Conservation (phyloP, 2,888 invertebrate genomes). For the Philopedon plagiatum region DNA sequence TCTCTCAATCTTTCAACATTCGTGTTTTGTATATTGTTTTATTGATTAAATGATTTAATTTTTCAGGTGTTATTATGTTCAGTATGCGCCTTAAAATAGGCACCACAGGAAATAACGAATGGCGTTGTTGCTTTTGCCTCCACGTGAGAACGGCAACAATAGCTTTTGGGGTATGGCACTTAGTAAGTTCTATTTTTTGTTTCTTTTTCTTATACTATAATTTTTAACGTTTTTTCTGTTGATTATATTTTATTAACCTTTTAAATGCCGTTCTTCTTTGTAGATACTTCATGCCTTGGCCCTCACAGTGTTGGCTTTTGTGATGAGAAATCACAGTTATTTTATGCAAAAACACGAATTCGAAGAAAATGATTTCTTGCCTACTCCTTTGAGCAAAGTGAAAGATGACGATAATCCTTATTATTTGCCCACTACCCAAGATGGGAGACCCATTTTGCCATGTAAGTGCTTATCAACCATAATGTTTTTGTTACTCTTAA, state of each 20-base stretch:
- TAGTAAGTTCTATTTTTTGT: constrained; percentile 73
- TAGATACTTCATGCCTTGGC: constrained; percentile 85
- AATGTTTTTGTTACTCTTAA: too few species aligned
- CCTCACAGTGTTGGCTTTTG: constrained; percentile 80
- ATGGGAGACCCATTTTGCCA: constrained; percentile 78
- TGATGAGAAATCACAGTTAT: constrained; percentile 81
- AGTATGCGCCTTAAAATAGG: constrained; percentile 76
- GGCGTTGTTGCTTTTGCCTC: constrained; percentile 85
- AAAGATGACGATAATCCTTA: constrained; percentile 74
- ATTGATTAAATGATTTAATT: neutral
- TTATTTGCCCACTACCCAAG: constrained; percentile 71
- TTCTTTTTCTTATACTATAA: constrained; percentile 1
- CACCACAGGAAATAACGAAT: constrained; percentile 79
- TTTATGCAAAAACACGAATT: constrained; percentile 71
- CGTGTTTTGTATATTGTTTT: neutral
- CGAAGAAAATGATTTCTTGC: constrained; percentile 70
- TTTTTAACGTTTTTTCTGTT: neutral
- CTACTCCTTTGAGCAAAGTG: constrained; percentile 82
- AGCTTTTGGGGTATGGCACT: constrained; percentile 86
- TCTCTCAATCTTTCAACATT: too few species aligned
- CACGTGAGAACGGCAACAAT: constrained; percentile 89
- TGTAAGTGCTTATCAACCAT: constrained; percentile 70
- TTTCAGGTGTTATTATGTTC: constrained; percentile 68
- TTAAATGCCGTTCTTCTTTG: constrained; percentile 52
- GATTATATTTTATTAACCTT: neutral